phyloP scores from a whole-genome alignment of 1,140 invertebrate genomes.

The Cyrtorhinus lividipennis region DNA sequence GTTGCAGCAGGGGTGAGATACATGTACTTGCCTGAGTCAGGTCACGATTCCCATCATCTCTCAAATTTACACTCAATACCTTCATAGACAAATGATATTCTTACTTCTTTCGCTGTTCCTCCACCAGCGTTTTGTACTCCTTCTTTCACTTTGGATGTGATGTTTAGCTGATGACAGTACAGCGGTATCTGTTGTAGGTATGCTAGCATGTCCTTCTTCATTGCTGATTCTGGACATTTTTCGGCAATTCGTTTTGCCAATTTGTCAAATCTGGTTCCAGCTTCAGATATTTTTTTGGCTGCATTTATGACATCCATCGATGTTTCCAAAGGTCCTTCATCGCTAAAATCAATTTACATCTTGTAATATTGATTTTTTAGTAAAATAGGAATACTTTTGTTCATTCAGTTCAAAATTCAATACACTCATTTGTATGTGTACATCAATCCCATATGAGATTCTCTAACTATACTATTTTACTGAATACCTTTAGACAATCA shows the following conservation, averaged over 20 bases:
- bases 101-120: conserved; percentile 50
- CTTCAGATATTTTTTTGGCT: conserved; percentile 98
- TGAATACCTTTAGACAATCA: too few relatives aligned
- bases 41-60: neutral
- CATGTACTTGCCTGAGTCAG: too few relatives aligned
- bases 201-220: conserved; percentile 86
- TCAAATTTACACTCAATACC: neutral
- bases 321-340: conserved; percentile 91
- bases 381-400: too few relatives aligned
- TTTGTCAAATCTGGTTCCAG: conserved; percentile 92
- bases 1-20: too few relatives aligned
- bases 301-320: conserved; percentile 99
- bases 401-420: too few relatives aligned
- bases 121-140: conserved; percentile 98
- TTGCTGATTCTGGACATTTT: conserved; percentile 89
- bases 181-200: conserved; percentile 92
- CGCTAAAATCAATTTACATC: conserved; percentile 39
- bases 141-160: conserved; percentile 98
- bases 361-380: too few relatives aligned
- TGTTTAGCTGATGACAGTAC: conserved; percentile 98
- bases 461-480: too few relatives aligned
- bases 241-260: conserved; percentile 93
- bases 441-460: too few relatives aligned
- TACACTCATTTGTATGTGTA: too few relatives aligned
- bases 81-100: neutral